A percentile compares a stretch with the other conserved stretches of the same genome.
phyloP scores from a whole-genome alignment of 2,113 vertebrate species.

The Grantiella picta region DNA sequence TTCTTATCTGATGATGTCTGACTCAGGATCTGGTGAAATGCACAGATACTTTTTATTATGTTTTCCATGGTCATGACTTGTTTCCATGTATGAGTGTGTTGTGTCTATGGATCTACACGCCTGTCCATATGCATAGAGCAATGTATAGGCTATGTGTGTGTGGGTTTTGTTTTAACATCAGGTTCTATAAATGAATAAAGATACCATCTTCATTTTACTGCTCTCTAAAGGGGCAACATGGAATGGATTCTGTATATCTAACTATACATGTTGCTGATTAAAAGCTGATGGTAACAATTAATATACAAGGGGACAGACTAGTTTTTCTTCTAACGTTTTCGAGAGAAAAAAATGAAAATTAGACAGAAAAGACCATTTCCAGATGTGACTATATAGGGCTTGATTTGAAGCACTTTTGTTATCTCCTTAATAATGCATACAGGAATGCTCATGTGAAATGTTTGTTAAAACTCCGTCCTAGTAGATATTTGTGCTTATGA shows the following conservation, averaged over 20 bases:
- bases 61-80: conserved; percentile 18
- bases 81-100: conserved; percentile 32
- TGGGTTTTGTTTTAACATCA: conserved; percentile 53
- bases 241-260: conserved; percentile 66
- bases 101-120: conserved; percentile 31
- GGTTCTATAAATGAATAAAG: conserved; percentile 68
- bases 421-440: conserved; percentile 59
- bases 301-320: conserved; percentile 19
- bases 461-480: conserved; percentile 31
- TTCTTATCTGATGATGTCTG: conserved; percentile 43
- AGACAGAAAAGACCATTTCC: conserved; percentile 60
- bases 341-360: not conserved
- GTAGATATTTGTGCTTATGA: conserved; percentile 35
- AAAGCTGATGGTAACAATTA: conserved; percentile 71
- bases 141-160: conserved; percentile 44
- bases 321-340: conserved; percentile 3
- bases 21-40: not conserved
- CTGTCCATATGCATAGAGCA: conserved; percentile 45
- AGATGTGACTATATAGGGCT: conserved; percentile 58
- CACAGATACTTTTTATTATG: not conserved
- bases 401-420: conserved; percentile 49
- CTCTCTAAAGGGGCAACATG: conserved; percentile 59
- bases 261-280: conserved; percentile 68
- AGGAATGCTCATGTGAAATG: conserved; percentile 16
- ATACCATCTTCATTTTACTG: conserved; percentile 62